Conservation (phyloP, 2,888 invertebrate species). For the Callosobruchus maculatus region DNA sequence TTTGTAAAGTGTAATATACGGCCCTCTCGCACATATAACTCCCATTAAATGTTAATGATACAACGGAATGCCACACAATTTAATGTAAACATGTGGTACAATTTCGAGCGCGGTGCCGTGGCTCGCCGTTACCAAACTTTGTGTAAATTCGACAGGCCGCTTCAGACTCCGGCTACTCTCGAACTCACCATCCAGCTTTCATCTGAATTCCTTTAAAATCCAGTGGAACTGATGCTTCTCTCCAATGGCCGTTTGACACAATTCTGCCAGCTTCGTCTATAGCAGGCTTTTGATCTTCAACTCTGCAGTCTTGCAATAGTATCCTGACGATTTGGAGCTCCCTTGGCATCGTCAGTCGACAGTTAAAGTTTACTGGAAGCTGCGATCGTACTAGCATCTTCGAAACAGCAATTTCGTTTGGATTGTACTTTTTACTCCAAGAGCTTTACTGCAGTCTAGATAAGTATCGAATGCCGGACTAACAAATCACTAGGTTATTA, state of each 20-base stretch:
- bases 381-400: no score
- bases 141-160: constrained; percentile 40
- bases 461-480: no score
- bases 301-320: background rate
- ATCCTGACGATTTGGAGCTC: background rate
- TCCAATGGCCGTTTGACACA: background rate
- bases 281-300: background rate
- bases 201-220: background rate
- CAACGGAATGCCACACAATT: constrained; percentile 47
- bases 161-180: background rate
- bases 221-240: background rate
- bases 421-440: no score
- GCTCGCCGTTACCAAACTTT: constrained; percentile 36
- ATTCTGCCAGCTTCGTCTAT: background rate
- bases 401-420: no score
- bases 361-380: background rate
- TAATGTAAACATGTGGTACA: constrained; percentile 44
- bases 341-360: background rate
- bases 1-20: constrained; percentile 43
- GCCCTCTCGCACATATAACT: constrained; percentile 41
- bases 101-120: constrained; percentile 25
- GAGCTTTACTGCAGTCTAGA: no score
- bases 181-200: background rate
- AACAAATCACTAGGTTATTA: no score
- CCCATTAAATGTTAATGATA: constrained; percentile 50